A percentile compares a stretch with the other conserved stretches of the same genome.
Evolutionary conservation across 2,888 invertebrate species (phyloP).

Genomic region (Cheilosia variabilis): DNA sequence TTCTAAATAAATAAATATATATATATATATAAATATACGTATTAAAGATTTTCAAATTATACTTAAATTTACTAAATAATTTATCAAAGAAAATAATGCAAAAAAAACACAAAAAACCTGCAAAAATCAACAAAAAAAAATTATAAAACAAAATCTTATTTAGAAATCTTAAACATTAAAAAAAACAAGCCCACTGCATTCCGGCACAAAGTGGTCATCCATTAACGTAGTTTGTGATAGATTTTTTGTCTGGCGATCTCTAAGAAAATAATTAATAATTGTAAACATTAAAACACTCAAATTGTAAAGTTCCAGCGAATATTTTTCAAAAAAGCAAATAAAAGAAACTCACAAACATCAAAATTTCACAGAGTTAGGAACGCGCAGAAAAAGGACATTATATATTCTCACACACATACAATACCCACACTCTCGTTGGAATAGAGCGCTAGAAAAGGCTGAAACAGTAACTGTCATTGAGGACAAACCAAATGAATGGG

Average conservation of each 20-base stretch:
- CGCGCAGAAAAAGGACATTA: conserved; percentile 35
- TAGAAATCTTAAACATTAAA: conserved; percentile 67
- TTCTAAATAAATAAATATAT: conserved; percentile 81
- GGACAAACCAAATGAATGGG: conserved; percentile 53
- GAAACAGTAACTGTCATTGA: conserved; percentile 43
- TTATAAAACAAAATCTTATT: conserved; percentile 58
- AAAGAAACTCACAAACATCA: conserved; percentile 26
- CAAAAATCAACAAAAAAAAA: conserved; percentile 49
- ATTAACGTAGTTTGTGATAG: conserved; percentile 75
- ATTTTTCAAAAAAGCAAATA: conserved; percentile 52
- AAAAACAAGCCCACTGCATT: conserved; percentile 72
- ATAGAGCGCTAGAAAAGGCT: conserved; percentile 60
- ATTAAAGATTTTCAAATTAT: conserved; percentile 72
- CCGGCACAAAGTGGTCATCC: conserved; percentile 75
- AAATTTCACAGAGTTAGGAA: conserved; percentile 56
- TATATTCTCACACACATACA: conserved; percentile 30
- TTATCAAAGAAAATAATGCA: conserved; percentile 62
- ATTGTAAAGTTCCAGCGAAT: conserved; percentile 74
- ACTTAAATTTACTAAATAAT: conserved; percentile 75
- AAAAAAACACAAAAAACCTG: conserved; percentile 45
- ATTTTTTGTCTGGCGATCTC: conserved; percentile 73
- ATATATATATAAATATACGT: conserved; percentile 75
- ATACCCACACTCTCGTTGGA: conserved; percentile 32
- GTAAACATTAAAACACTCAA: conserved; percentile 63
- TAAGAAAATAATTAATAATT: conserved; percentile 38